phyloP scores from a whole-genome alignment of 2,888 invertebrate genomes.

The Aphidoletes aphidimyza region DNA sequence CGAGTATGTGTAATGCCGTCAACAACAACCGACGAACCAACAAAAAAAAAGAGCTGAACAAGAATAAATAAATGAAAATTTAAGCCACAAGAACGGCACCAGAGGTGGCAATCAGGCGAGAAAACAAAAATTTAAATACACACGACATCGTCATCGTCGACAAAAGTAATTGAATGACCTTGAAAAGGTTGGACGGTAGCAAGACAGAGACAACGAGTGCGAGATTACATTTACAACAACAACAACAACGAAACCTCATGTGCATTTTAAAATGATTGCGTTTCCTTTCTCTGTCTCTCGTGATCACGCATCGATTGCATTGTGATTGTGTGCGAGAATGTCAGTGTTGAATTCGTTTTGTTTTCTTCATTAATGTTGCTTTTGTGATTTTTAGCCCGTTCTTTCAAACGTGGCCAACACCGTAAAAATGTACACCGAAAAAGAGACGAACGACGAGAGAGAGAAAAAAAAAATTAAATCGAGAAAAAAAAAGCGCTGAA shows the following conservation, averaged over 20 bases:
- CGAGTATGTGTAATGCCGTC: not conserved
- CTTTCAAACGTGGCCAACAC: not conserved
- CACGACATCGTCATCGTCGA: slow-evolving; percentile 12
- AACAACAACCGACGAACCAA: not conserved
- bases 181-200: slow-evolving; percentile 51
- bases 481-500: no score
- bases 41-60: not conserved
- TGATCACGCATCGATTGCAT: not conserved
- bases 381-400: slow-evolving; percentile 40
- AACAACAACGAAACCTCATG: no score
- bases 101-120: slow-evolving; percentile 30
- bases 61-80: slow-evolving; percentile 47
- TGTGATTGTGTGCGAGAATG: not conserved
- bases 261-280: slow-evolving; percentile 27
- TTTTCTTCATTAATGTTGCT: slow-evolving; percentile 47
- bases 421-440: not conserved
- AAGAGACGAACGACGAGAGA: no score
- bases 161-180: slow-evolving; percentile 36
- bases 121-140: slow-evolving; percentile 1
- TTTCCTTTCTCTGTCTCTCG: slow-evolving; percentile 27
- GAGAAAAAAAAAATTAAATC: no score
- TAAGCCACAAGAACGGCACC: slow-evolving; percentile 20
- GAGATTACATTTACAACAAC: not conserved
- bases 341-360: slow-evolving; percentile 14
- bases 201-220: not conserved